Percentiles rank a stretch among this genome's conserved stretches.
Evolutionary conservation across 1,140 invertebrate genomes (phyloP).

Genomic region (Camponotus pennsylvanicus): DNA sequence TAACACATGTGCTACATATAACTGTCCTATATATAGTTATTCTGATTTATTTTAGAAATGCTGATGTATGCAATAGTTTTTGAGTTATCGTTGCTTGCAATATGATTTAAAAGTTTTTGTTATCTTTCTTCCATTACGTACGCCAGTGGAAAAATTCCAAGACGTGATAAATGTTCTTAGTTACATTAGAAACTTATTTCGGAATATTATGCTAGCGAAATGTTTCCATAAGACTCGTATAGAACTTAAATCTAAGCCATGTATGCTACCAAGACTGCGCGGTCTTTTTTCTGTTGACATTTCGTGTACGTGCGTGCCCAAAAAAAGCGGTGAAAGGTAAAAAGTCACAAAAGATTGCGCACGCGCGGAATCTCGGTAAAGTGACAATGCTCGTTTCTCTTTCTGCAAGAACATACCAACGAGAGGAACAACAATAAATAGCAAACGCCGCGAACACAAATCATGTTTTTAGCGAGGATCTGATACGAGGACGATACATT

Average conservation of each 20-base stretch:
- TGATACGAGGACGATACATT: slow-evolving; percentile 28
- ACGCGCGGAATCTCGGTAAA: slow-evolving; percentile 4
- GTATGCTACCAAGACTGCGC: not conserved
- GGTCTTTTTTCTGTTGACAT: not conserved
- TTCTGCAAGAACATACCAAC: slow-evolving; percentile 21
- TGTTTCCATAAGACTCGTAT: slow-evolving; percentile 10
- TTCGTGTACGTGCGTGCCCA: not conserved
- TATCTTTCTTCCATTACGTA: not conserved
- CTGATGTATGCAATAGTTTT: not conserved
- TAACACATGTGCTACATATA: not conserved
- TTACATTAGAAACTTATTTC: not conserved
- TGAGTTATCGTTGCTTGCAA: not conserved
- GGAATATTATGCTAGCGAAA: not conserved
- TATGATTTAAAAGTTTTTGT: slow-evolving; percentile 13
- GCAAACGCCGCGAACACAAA: slow-evolving; percentile 14
- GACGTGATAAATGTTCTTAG: slow-evolving; percentile 17
- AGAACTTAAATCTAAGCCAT: slow-evolving; percentile 1
- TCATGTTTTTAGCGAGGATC: slow-evolving; percentile 4
- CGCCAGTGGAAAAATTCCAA: not conserved
- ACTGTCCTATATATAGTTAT: not conserved
- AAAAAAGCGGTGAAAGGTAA: not conserved
- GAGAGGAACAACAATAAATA: slow-evolving; percentile 20
- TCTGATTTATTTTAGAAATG: not conserved
- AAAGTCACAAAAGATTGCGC: not conserved
- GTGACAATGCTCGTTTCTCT: slow-evolving; percentile 40